These are phyloP conservation scores for Thamnophis elegans DNA, from an alignment of 2,797 vertebrate species.

Conservation along the genomic window DNA sequence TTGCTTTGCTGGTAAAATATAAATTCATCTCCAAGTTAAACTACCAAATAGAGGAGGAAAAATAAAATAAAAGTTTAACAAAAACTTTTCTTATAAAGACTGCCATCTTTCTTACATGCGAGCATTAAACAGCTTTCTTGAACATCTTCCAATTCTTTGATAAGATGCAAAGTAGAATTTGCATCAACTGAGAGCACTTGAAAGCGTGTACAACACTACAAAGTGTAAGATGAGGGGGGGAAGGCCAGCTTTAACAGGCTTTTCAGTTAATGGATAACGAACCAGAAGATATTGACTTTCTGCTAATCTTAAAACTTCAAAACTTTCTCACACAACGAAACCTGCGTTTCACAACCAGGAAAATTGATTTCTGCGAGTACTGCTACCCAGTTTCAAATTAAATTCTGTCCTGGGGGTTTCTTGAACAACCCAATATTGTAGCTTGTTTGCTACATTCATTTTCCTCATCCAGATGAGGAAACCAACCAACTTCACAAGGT, in stretches of 20 bases:
- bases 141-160: constrained; percentile 45
- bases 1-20: too few relatives aligned
- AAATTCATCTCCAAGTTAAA: too few relatives aligned
- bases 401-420: background rate
- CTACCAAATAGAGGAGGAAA: too few relatives aligned
- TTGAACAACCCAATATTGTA: background rate
- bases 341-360: background rate
- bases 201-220: constrained; percentile 16
- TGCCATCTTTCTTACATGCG: background rate
- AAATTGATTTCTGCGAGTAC: background rate
- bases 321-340: background rate
- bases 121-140: constrained; percentile 36
- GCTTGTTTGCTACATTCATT: background rate
- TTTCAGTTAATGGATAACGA: constrained; percentile 40
- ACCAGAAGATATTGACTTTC: background rate
- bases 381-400: background rate
- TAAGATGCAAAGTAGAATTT: constrained; percentile 35
- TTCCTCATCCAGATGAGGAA: background rate
- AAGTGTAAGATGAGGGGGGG: background rate
- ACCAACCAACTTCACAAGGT: background rate
- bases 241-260: background rate
- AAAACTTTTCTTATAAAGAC: background rate
- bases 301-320: constrained; percentile 1
- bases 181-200: constrained; percentile 16
- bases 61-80: background rate